A percentile compares a stretch with the other conserved stretches of the same genome.
These are phyloP conservation scores for Hippopotamyrus pictus DNA, from an alignment of 2,797 vertebrate genomes.

Conservation along the genomic window DNA sequence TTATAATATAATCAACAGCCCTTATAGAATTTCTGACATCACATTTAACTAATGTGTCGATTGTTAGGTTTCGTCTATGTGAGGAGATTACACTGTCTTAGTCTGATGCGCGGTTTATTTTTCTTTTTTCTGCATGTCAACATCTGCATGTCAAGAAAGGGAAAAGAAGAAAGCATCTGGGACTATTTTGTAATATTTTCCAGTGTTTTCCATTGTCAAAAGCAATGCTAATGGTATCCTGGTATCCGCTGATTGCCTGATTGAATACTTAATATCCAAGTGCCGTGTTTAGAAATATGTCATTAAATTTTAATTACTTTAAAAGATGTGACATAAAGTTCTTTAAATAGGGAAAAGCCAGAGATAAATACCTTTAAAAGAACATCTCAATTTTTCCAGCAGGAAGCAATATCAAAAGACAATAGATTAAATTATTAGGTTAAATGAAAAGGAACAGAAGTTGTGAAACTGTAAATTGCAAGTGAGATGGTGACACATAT, in stretches of 20 bases:
- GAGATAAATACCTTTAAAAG: not conserved
- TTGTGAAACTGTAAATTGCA: not conserved
- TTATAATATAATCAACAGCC: conserved; percentile 15
- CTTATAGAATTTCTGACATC: conserved; percentile 5
- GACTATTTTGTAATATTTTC: conserved; percentile 11
- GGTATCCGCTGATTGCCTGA: not conserved
- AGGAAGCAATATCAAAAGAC: not conserved
- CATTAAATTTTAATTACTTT: not conserved
- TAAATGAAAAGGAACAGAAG: not conserved
- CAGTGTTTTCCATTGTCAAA: conserved; percentile 32
- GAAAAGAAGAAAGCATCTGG: not conserved
- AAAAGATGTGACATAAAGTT: not conserved
- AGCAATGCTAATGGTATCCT: not conserved
- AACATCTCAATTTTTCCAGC: not conserved
- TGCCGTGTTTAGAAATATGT: not conserved
- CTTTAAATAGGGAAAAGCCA: not conserved
- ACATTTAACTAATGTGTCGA: conserved; percentile 9
- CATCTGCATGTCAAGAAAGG: conserved; percentile 4
- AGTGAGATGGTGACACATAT: not conserved
- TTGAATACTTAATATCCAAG: not conserved
- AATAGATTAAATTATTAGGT: not conserved
- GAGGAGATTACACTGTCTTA: not conserved
- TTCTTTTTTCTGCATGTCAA: not conserved
- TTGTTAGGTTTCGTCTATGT: conserved; percentile 3
- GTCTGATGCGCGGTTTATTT: not conserved